Evolutionary conservation across 2,888 invertebrate genomes (phyloP).

Genomic region (Rhagium mordax): DNA sequence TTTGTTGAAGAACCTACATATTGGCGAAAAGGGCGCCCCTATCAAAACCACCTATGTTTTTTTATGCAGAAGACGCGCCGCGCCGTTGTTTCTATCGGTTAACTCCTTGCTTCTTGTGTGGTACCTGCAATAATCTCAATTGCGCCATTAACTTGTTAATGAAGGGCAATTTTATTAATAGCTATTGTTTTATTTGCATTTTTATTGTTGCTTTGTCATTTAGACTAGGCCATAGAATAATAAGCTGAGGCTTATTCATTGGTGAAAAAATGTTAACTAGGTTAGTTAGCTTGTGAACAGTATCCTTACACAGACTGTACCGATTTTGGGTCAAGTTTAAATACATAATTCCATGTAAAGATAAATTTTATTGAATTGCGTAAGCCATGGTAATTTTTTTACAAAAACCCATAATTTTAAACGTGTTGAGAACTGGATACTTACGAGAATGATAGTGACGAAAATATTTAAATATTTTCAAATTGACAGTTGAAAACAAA

Average conservation of each 20-base stretch:
- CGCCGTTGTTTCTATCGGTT: too few species aligned
- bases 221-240: conserved; percentile 1
- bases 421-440: too few species aligned
- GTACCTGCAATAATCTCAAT: not conserved
- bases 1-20: too few species aligned
- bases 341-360: not conserved
- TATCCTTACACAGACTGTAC: not conserved
- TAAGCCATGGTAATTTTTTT: too few species aligned
- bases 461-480: too few species aligned
- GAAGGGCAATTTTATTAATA: conserved; percentile 13
- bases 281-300: not conserved
- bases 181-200: not conserved
- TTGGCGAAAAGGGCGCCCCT: too few species aligned
- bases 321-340: conserved; percentile 7
- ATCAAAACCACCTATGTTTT: too few species aligned
- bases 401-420: too few species aligned
- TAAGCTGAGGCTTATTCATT: not conserved
- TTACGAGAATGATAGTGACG: too few species aligned
- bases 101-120: too few species aligned
- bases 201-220: conserved; percentile 4
- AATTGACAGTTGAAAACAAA: too few species aligned
- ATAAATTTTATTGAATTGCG: not conserved
- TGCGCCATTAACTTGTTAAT: not conserved
- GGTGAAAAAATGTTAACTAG: conserved; percentile 7
- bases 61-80: not conserved